These are phyloP conservation scores for Hemiscyllium ocellatum DNA, from an alignment of 2,113 vertebrate species.

Conservation along the genomic window DNA sequence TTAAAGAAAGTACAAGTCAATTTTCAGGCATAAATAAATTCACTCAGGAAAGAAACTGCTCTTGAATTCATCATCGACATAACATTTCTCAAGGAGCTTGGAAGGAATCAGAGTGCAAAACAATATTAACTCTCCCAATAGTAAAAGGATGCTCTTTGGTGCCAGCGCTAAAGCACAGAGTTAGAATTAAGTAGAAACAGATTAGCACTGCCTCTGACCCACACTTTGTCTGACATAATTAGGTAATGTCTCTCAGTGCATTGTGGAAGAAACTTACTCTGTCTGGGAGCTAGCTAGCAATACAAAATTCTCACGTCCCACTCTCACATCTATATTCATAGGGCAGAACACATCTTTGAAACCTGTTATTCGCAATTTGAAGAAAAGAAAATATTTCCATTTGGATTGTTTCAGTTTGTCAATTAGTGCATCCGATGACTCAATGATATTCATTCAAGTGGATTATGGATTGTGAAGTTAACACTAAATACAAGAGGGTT, in stretches of 20 bases:
- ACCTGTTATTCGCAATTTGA: neutral
- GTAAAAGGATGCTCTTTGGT: slow-evolving; percentile 5
- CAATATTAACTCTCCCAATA: neutral
- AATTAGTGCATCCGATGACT: neutral
- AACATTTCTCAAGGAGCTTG: neutral
- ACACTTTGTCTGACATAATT: neutral
- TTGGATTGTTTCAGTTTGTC: neutral
- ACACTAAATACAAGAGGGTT: neutral
- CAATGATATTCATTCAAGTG: neutral
- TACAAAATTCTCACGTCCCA: neutral
- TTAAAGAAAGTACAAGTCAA: neutral
- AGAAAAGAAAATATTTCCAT: neutral
- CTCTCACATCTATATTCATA: neutral
- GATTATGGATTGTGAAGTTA: neutral
- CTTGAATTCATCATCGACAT: neutral
- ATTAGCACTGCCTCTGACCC: slow-evolving; percentile 13
- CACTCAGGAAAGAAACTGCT: neutral
- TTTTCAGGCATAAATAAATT: neutral
- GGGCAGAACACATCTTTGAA: neutral
- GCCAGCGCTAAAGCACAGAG: neutral
- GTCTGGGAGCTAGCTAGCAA: neutral
- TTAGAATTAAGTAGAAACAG: neutral
- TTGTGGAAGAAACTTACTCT: neutral
- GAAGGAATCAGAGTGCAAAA: neutral
- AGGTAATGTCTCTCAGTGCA: neutral